Evolutionary conservation across 2,113 vertebrate genomes (phyloP).

Genomic region (Gasterosteus aculeatus): DNA sequence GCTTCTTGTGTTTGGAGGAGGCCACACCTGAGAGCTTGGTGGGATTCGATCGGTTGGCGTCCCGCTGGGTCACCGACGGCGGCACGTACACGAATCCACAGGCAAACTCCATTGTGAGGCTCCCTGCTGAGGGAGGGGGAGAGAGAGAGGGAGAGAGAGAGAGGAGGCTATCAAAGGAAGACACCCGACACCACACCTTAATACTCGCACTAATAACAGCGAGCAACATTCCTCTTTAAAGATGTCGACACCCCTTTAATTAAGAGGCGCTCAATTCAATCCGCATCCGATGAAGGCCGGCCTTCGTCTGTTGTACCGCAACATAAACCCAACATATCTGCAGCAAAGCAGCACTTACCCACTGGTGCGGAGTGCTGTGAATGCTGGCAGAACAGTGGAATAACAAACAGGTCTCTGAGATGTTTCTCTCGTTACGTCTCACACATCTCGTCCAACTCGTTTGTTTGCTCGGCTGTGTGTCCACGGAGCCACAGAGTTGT

Average conservation of each 20-base stretch:
- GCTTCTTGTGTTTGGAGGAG: neutral
- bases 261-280: neutral
- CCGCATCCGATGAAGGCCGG: neutral
- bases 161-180: neutral
- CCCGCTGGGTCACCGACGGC: slow-evolving; percentile 47
- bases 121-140: slow-evolving; percentile 4
- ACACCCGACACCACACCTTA: neutral
- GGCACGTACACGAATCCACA: slow-evolving; percentile 76
- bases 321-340: neutral
- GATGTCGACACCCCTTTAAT: neutral
- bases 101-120: slow-evolving; percentile 76
- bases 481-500: slow-evolving; percentile 3
- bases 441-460: slow-evolving; percentile 60
- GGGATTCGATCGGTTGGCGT: slow-evolving; percentile 9
- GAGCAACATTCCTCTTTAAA: neutral
- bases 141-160: neutral
- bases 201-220: neutral
- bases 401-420: neutral
- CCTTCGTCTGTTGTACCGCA: neutral
- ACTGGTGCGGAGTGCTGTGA: slow-evolving; percentile 16
- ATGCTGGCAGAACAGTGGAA: neutral
- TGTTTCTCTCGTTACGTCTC: neutral
- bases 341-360: slow-evolving; percentile 22
- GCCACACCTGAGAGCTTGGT: slow-evolving; percentile 76
- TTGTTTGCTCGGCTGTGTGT: slow-evolving; percentile 4